Percentiles rank a stretch among this genome's conserved stretches.
phyloP scores from a whole-genome alignment of 2,113 vertebrate species.

The Sialia sialis region DNA sequence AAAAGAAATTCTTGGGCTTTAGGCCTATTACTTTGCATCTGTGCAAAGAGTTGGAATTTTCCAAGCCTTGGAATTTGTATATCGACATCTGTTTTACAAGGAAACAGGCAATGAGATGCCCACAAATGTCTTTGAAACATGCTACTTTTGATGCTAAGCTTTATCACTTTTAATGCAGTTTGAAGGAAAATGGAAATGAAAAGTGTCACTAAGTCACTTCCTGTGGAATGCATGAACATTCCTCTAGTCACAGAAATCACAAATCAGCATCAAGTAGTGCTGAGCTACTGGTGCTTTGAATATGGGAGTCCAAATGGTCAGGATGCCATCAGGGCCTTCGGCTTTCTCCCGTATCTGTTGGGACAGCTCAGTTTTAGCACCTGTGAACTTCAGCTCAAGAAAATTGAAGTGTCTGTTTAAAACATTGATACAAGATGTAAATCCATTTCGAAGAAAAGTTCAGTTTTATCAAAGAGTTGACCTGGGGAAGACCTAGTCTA shows the following conservation, averaged over 20 bases:
- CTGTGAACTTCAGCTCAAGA: background rate
- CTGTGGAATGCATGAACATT: background rate
- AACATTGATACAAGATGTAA: background rate
- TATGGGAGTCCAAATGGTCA: background rate
- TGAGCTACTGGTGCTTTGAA: background rate
- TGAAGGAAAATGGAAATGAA: background rate
- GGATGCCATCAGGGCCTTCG: background rate
- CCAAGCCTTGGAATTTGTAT: background rate
- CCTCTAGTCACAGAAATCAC: background rate
- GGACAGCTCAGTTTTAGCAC: background rate
- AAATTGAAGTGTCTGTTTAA: background rate
- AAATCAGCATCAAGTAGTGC: background rate
- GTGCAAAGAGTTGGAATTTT: background rate
- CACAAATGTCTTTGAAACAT: background rate
- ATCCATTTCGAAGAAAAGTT: background rate
- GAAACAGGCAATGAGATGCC: background rate
- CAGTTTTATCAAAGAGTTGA: background rate
- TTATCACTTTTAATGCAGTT: background rate
- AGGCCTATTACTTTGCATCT: accelerated
- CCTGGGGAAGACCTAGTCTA: background rate
- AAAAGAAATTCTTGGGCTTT: background rate
- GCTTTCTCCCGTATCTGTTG: background rate
- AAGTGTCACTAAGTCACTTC: background rate
- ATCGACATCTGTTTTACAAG: background rate
- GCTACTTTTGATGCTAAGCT: background rate